phyloP scores from a whole-genome alignment of 2,113 vertebrate genomes.

The Anseranas semipalmata region DNA sequence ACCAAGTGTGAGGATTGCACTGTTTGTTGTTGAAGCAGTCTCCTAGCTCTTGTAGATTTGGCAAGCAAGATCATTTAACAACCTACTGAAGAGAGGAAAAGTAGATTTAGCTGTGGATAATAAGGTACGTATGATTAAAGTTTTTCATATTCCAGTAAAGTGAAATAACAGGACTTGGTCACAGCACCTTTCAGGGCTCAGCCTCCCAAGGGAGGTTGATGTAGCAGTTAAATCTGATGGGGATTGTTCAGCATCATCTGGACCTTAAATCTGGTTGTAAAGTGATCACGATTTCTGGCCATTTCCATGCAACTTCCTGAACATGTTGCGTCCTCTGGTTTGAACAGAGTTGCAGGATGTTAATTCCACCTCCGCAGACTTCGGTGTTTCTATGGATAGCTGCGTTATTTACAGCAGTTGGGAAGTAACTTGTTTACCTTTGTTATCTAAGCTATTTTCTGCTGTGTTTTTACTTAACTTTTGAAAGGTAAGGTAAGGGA shows the following conservation, averaged over 20 bases:
- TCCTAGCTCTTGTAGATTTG: neutral
- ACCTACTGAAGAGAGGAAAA: neutral
- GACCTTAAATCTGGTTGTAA: neutral
- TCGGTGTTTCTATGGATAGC: neutral
- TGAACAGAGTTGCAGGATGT: neutral
- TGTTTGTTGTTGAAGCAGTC: neutral
- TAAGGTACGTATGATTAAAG: neutral
- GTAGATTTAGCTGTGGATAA: neutral
- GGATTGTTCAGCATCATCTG: neutral
- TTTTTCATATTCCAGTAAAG: neutral
- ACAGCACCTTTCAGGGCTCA: fast-evolving
- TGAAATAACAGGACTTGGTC: neutral
- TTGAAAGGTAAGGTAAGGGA: neutral
- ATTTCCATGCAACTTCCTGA: neutral
- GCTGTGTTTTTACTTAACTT: neutral
- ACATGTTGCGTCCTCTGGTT: fast-evolving
- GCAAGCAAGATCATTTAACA: neutral
- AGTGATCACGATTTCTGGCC: neutral
- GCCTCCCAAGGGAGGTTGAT: neutral
- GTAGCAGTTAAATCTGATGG: neutral
- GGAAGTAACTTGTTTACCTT: neutral
- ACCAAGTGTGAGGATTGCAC: fast-evolving
- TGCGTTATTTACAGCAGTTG: fast-evolving
- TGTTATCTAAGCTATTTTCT: neutral
- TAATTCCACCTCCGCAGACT: neutral